Evolutionary conservation across 2,888 invertebrate genomes (phyloP), one percentile per base, ranked within the genome.

Genomic region (Mesopsocus fuscifrons): DNA sequence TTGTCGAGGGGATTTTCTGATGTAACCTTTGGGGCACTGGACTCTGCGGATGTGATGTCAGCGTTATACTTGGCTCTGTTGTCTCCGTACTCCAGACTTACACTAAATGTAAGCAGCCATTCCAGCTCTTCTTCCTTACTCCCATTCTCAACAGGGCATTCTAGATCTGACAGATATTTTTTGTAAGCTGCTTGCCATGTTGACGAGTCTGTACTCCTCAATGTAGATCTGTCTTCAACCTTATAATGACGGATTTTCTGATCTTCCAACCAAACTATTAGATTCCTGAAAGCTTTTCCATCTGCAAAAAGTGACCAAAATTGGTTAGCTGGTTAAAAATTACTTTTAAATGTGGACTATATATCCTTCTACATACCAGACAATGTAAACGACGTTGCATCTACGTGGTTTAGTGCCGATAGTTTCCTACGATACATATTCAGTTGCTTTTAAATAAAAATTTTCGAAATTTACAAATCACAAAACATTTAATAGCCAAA

Each of bases 241-340:
- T 77, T 77, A 52, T 87, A 88, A 50, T 79, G 76, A 9, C 91
- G 74, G 50, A 95, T 88, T 62, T 87, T 88, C 59, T 89, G 88
- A 56, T 89, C 85, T 62, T 95, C 95, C 43, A 95, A 58, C 95
- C 94, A 95, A 1, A 82, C 62, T 17, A 92, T 69, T 18, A 88
- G 66, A 54, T 77, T 80, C 41, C 83, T 73, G 56, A 85, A 80
- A 53, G 81, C 75, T 48, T 71, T 72, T 50, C 76, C 72, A 65
- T 89, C 92, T 92, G 59, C 2, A 65, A 64, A n/a, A n/a, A n/a
- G n/a, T n/a, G n/a, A n/a, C n/a, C n/a, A n/a, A n/a, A n/a, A n/a
- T n/a, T n/a, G n/a, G n/a, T n/a, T 20, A 8, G 2, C 8, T 13
- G 44, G 23, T 16, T 17, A 6, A 34, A 38, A 42, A 42, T 23